A percentile compares a stretch with the other conserved stretches of the same genome.
phyloP scores from a whole-genome alignment of 2,888 invertebrate species.

The Monopis laevigella region DNA sequence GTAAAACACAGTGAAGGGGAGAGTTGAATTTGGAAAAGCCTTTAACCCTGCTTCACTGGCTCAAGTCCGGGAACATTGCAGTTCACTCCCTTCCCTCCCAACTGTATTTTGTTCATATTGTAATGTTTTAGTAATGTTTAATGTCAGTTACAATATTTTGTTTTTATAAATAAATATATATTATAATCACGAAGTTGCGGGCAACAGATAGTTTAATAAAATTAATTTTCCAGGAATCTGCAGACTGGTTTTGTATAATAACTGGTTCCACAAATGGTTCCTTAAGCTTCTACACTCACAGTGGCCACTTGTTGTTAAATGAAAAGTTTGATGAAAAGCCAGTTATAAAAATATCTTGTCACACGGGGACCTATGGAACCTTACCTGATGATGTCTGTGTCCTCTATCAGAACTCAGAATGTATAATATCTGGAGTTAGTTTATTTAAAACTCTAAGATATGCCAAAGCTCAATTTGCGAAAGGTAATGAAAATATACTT shows the following conservation, averaged over 20 bases:
- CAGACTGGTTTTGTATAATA: constrained; percentile 94
- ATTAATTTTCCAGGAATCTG: constrained; percentile 67
- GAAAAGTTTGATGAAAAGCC: constrained; percentile 87
- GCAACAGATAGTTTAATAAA: too few species aligned
- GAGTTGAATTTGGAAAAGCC: too few species aligned
- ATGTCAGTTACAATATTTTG: too few species aligned
- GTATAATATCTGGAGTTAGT: constrained; percentile 78
- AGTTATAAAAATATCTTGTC: constrained; percentile 82
- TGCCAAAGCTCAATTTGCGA: constrained; percentile 80
- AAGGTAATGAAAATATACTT: too few species aligned
- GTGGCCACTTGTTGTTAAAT: constrained; percentile 80
- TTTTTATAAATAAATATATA: too few species aligned
- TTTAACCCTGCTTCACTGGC: too few species aligned
- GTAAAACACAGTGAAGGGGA: too few species aligned
- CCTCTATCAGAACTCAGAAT: constrained; percentile 76
- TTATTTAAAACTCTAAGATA: constrained; percentile 82
- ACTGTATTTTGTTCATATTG: too few species aligned
- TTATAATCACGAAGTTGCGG: too few species aligned
- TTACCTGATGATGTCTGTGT: constrained; percentile 77
- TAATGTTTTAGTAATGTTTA: too few species aligned
- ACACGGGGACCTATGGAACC: constrained; percentile 65
- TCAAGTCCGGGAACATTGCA: too few species aligned
- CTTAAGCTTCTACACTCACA: constrained; percentile 89
- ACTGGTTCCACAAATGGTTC: constrained; percentile 87
- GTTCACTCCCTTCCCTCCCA: too few species aligned